Base-by-base conservation (phyloP, 2,797 vertebrate genomes). In the Danio albolineatus region DNA sequence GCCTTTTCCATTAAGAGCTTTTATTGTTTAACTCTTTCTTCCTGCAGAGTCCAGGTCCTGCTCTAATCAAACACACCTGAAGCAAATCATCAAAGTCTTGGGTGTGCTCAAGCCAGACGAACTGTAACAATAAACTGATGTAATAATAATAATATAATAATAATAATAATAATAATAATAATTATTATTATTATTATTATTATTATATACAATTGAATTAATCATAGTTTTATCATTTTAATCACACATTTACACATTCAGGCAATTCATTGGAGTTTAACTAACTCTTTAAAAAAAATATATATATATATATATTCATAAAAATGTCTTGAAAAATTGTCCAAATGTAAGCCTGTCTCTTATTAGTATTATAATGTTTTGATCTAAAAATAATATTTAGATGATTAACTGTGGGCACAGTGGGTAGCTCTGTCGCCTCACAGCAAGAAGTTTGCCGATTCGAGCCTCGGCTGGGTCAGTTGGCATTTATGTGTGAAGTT, bases 21-120 rank as follows among this genome's bases (percentile, higher is more conserved):
- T 61, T 71, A 71, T 61, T 70, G 76, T 78, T 78, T 62, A 78
- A 78, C 67, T 49, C 28, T 66, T 78, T 43, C 62, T 67, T 39
- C 53, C 54, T 43, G 76, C 66, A 61, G 57, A 53, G 57, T 61
- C 71, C 39, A 53, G 36, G 46, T 53, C 38, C 38, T 71, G 39
- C 66, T 53, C 13, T 62, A 78, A 71, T 71, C 56, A 61, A 78
- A 78, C 66, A 61, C 76, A 78, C 66, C 56, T 71, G 41, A 78
- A 61, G 17, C 13, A 16, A 44, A 44, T 51, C 44, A 76, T 44
- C 44, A 78, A 69, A 78, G 43, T 38, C 65, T 48, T 78, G 54
- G 64, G 75, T 69, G 51, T 77, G 19, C 21, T 48, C 12, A 12
- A 77, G 44, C 64, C 44, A 66, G 66, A 66, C 14, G 46, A 44